These are phyloP conservation scores for Gadopsis bispinosus DNA, from an alignment of 2,797 vertebrate species.

Conservation along the genomic window DNA sequence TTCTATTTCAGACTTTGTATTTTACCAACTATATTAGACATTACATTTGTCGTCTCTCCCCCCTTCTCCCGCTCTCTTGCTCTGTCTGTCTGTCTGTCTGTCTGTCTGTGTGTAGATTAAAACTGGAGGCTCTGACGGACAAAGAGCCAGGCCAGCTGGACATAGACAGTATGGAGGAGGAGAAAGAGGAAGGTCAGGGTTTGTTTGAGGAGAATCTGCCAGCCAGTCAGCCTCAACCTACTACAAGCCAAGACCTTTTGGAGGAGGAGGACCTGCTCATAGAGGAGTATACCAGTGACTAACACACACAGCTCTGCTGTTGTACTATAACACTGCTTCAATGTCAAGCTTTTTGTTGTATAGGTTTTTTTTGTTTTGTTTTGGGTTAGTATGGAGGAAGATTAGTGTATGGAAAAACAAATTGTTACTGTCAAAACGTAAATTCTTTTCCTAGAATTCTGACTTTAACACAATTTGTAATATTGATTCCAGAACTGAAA, in stretches of 20 bases:
- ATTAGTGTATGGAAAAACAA: neutral
- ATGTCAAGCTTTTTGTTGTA: neutral
- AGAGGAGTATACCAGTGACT: slow-evolving; percentile 92
- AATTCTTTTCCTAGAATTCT: too few species aligned
- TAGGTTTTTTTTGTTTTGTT: neutral
- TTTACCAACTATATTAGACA: neutral
- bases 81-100: neutral
- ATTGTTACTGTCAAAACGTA: neutral
- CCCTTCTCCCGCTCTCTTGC: too few species aligned
- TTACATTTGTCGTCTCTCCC: neutral
- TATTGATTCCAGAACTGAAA: neutral
- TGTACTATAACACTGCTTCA: neutral
- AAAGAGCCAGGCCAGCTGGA: slow-evolving; percentile 87
- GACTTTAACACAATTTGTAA: neutral
- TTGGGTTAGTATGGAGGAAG: neutral
- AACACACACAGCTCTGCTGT: slow-evolving; percentile 30
- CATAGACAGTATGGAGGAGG: slow-evolving; percentile 74
- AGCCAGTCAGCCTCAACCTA: slow-evolving; percentile 89
- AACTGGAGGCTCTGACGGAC: slow-evolving; percentile 90
- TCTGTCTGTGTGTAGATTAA: slow-evolving; percentile 80
- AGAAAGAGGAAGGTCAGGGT: neutral
- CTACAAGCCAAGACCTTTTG: slow-evolving; percentile 75
- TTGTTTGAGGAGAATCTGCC: slow-evolving; percentile 78
- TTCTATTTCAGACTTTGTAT: too few species aligned
- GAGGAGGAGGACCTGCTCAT: slow-evolving; percentile 89